Evolutionary conservation across 2,797 vertebrate species (phyloP), one percentile per base, ranked within the genome.

Genomic region (Sylvia borin): DNA sequence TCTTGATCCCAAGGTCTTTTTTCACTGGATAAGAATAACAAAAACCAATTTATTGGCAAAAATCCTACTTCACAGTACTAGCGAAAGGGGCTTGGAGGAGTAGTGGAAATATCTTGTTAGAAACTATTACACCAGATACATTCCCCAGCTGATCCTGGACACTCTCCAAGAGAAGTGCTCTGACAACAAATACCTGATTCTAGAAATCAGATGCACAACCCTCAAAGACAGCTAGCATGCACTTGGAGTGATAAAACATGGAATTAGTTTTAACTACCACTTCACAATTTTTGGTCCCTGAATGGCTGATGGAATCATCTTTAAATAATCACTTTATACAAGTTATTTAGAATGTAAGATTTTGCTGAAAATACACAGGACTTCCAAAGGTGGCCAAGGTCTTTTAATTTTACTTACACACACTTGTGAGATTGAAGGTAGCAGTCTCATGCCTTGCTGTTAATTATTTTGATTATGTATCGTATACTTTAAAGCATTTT

Each of bases 171-270:
- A 71, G 14, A 45, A 66, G 45, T 50, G n/a, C 31, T 70, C 31
- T 50, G 40, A 76, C 21, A 72, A 79, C 13, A 70, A 58, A 86
- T 54, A 80, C n/a, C 65, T 42, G 54, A 60, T 77, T 70, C 53
- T 29, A 57, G 50, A 67, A 73, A 86, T 67, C 16, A 18, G 61
- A 71, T 48, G 40, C 27, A 32, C 29, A 85, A 31, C 8, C 16
- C 61, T n/a, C 51, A 17, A 38, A 36, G 72, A 54, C 8, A 36
- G 5, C 26, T 53, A 65, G 16, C 0, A 0, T 58, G 26, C 0
- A 1, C 64, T 62, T 73, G 40, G 16, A 58, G 18, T 45, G 60
- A 84, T 34, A 89, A 93, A 89, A 72, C 9, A 16, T 10, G 5
- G 48, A 78, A 75, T 38, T n/a, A 45, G 29, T 48, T 94, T 90